Evolutionary conservation across 2,888 invertebrate genomes (phyloP), one percentile per base, ranked within the genome.

Genomic region (Phrixothrix hirtus): DNA sequence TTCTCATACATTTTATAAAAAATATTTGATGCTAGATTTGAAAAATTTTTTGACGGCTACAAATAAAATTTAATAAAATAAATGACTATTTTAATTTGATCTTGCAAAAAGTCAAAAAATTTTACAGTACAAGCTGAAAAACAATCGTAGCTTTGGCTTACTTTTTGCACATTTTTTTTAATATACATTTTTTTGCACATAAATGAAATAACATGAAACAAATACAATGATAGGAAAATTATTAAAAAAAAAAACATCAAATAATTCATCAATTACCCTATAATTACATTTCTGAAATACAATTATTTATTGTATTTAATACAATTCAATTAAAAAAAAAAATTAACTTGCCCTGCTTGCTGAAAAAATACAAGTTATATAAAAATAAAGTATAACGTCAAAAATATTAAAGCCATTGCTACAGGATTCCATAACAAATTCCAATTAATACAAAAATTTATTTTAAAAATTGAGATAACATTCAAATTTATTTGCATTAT

Each of bases 101-200:
- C 12, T 39, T 47, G 17, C 15, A 31, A 36, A 14, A 4, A 32
- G 66, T 73, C 73, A 74, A 71, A 73, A 74, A 64, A 74, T 70
- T 71, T 73, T 72, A 65, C 74, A 74, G 70, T 71, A 74, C 73
- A 74, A 63, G 55, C 55, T 54, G 51, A 57, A 59, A 58, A 59
- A 56, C 31, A 45, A 31, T 36, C n/a, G 55, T 54, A 54, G 55
- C 55, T 50, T 50, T 55, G 55, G 55, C 55, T 50, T 49, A 48
- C 16, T 54, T 31, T 41, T 36, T n/a, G n/a, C 16, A 36, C 17
- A 4, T 9, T 27, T 38, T 38, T 38, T 38, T 25, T 38, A 21
- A 35, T 37, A 47, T 16, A 45, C 17, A 38, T 37, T 37, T 47
- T 48, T 35, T 42, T 41, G 32, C 47, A 39, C 41, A 41, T 13